A percentile compares a stretch with the other conserved stretches of the same genome.
Conservation (phyloP, 2,888 invertebrate species). For the Drosophila fulvimacula region DNA sequence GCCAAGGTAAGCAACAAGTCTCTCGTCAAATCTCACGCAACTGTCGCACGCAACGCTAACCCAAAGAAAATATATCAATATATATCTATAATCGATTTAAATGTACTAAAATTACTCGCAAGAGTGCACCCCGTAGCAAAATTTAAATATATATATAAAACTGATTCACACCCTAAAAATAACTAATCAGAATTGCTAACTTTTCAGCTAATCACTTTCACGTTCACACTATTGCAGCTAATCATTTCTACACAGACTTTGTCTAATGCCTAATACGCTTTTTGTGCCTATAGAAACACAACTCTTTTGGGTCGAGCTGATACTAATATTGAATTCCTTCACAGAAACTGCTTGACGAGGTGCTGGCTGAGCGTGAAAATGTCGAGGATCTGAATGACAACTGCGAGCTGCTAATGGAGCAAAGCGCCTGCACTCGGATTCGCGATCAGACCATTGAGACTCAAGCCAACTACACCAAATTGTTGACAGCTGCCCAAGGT, state of each 20-base stretch:
- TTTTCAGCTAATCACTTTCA: slow-evolving; percentile 63
- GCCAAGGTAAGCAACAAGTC: slow-evolving; percentile 87
- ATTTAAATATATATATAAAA: slow-evolving; percentile 19
- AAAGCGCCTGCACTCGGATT: slow-evolving; percentile 93
- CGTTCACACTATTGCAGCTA: slow-evolving; percentile 55
- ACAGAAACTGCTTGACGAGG: slow-evolving; percentile 89
- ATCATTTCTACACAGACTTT: slow-evolving; percentile 68
- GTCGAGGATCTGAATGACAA: slow-evolving; percentile 94
- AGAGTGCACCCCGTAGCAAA: slow-evolving; percentile 49
- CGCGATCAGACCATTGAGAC: slow-evolving; percentile 94
- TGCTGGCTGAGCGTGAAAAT: slow-evolving; percentile 90
- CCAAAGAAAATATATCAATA: slow-evolving; percentile 28
- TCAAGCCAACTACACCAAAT: slow-evolving; percentile 92
- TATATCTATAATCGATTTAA: slow-evolving; percentile 4
- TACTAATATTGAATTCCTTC: slow-evolving; percentile 22
- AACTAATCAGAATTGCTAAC: slow-evolving; percentile 60
- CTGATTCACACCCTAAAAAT: slow-evolving; percentile 54
- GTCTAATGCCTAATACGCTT: slow-evolving; percentile 64
- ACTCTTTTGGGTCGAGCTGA: not conserved
- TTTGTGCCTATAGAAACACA: slow-evolving; percentile 47
- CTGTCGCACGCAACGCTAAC: slow-evolving; percentile 69
- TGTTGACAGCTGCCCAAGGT: slow-evolving; percentile 92
- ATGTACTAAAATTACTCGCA: slow-evolving; percentile 51
- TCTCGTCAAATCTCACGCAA: slow-evolving; percentile 44
- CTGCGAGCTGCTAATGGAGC: slow-evolving; percentile 94